These are phyloP conservation scores for Lycaon pictus DNA, from an alignment of 2,113 vertebrate species.

Conservation along the genomic window DNA sequence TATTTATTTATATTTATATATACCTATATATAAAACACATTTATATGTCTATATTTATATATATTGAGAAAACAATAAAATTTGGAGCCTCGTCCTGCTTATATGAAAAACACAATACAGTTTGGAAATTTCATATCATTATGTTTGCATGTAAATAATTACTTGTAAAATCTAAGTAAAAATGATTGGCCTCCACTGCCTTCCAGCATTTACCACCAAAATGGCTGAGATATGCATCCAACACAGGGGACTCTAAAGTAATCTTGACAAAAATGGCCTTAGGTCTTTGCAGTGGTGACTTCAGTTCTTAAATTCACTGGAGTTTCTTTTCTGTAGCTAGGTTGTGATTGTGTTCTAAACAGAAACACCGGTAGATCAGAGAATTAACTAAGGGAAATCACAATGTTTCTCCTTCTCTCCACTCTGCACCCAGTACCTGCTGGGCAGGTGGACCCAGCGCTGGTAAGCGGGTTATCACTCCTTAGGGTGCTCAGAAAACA, in stretches of 20 bases:
- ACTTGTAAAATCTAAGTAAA: background rate
- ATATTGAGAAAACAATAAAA: background rate
- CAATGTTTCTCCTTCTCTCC: slow-evolving; percentile 23
- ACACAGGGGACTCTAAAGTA: background rate
- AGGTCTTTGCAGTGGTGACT: background rate
- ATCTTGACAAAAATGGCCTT: background rate
- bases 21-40: background rate
- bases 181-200: background rate
- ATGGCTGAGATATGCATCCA: background rate
- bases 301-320: background rate
- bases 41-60: background rate
- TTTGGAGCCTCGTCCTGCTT: background rate
- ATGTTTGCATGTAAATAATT: background rate
- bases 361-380: slow-evolving; percentile 51
- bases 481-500: background rate
- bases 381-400: slow-evolving; percentile 68
- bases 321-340: slow-evolving; percentile 4
- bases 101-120: background rate
- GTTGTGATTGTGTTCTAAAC: slow-evolving; percentile 48
- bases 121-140: background rate
- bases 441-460: background rate
- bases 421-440: background rate
- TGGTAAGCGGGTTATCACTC: background rate
- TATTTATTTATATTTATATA: background rate
- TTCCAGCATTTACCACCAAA: background rate